A percentile compares a stretch with the other conserved stretches of the same genome.
phyloP scores from a whole-genome alignment of 2,888 invertebrate genomes.

The Lissonota sp. region DNA sequence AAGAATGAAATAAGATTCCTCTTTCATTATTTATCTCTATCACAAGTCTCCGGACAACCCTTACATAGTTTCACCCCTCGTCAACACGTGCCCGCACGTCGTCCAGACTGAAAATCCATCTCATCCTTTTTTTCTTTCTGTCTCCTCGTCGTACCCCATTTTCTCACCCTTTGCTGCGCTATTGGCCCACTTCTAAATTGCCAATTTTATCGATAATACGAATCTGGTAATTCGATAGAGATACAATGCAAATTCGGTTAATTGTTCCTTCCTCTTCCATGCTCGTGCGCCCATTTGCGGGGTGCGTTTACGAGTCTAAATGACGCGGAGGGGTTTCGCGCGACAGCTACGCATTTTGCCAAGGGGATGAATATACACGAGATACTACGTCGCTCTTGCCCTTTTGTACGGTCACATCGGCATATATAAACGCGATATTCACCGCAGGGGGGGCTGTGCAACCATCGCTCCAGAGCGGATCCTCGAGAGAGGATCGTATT shows the following conservation, averaged over 20 bases:
- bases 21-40: constrained; percentile 62
- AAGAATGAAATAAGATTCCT: constrained; percentile 71
- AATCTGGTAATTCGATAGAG: constrained; percentile 84
- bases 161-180: constrained; percentile 60
- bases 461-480: constrained; percentile 56
- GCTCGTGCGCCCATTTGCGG: constrained; percentile 18
- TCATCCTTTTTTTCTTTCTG: constrained; percentile 52
- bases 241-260: constrained; percentile 83
- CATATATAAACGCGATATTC: not conserved
- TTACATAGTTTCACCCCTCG: constrained; percentile 70
- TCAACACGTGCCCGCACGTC: constrained; percentile 36
- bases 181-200: constrained; percentile 78
- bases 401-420: constrained; percentile 58
- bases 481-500: constrained; percentile 75
- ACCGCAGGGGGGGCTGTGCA: constrained; percentile 40
- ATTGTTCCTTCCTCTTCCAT: constrained; percentile 78
- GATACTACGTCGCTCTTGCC: constrained; percentile 47
- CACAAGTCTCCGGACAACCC: constrained; percentile 61
- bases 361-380: constrained; percentile 12
- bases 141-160: constrained; percentile 68
- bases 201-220: constrained; percentile 83
- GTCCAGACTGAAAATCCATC: constrained; percentile 35
- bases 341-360: constrained; percentile 27
- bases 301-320: constrained; percentile 50
- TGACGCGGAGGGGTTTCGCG: constrained; percentile 37